Base-by-base conservation (phyloP, 2,113 vertebrate species). In the Erythrolamprus reginae region DNA sequence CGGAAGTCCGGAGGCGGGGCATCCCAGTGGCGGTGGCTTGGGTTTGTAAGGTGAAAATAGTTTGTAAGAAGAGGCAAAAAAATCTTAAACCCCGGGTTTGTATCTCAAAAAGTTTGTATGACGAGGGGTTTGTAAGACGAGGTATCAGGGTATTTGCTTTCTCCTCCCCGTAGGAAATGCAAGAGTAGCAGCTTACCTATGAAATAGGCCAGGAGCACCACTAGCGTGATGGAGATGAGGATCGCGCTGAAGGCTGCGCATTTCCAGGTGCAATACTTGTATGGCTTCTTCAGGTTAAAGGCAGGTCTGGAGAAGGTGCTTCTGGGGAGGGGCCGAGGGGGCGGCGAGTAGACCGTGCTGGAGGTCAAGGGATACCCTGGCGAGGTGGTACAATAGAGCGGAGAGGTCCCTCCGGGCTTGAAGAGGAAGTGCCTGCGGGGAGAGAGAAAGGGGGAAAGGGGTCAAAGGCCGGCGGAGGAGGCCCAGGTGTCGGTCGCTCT, bases 201-300 rank as follows among this genome's bases (percentile, higher is more conserved):
- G 92, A 99, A 99, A 97, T 99, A 99, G 0, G 98, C 98, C 96
- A 99, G 97, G 91, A 99, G 97, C 95, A 99, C 97, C 94, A 99
- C 97, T 94, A 99, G 97, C 0, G 98, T 98, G 94, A 99, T 97
- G 0, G 99, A 99, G 97, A 99, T 97, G 97, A 99, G 96, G 91
- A 99, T 99, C 96, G 99, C 98, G 91, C 98, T 99, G 96, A 99
- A 97, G 48, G 99, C 99, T 0, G 99, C 98, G 3, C 99, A 99
- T 95, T 99, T 99, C 99, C 99, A 99, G 97, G 98, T 99, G 97
- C 99, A 99, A 97, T 99, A 98, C 96, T 98, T 99, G 90, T 98
- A 99, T 93, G 99, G 98, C 94, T 99, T 99, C 98, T 99, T 99
- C 97, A 99, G 98, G 96, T 97, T 99, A 97, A 99, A 99, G 96